These are phyloP conservation scores for Stegastes partitus DNA, from an alignment of 2,113 vertebrate species.

Conservation along the genomic window DNA sequence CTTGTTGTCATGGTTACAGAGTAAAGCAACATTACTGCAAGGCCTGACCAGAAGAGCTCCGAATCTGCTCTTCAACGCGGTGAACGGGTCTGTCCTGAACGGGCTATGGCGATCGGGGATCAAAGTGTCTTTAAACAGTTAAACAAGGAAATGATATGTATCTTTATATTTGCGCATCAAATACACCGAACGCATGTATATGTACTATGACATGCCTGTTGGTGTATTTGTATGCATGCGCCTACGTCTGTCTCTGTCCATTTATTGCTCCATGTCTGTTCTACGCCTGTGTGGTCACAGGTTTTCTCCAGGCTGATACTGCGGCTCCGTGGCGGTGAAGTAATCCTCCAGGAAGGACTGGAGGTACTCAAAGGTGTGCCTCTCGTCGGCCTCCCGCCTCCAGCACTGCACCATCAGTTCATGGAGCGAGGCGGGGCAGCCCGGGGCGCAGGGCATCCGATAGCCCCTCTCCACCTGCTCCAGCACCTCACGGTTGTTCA, in stretches of 20 bases:
- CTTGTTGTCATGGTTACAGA: slow-evolving; percentile 84
- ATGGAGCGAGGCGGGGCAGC: slow-evolving; percentile 91
- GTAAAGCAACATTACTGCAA: slow-evolving; percentile 80
- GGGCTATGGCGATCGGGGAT: slow-evolving; percentile 41
- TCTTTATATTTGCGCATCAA: slow-evolving; percentile 43
- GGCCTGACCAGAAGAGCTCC: slow-evolving; percentile 75
- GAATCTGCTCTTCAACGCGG: slow-evolving; percentile 61
- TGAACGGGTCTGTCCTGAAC: slow-evolving; percentile 63
- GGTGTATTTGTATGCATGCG: slow-evolving; percentile 20
- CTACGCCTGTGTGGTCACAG: slow-evolving; percentile 77
- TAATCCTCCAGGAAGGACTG: slow-evolving; percentile 98
- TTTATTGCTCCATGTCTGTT: slow-evolving; percentile 35
- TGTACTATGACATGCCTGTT: slow-evolving; percentile 17
- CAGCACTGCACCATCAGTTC: slow-evolving; percentile 97
- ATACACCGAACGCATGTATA: slow-evolving; percentile 35
- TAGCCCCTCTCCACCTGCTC: slow-evolving; percentile 97
- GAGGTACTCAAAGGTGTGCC: slow-evolving; percentile 98
- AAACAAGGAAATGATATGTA: slow-evolving; percentile 68
- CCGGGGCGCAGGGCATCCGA: slow-evolving; percentile 92
- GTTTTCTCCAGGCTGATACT: slow-evolving; percentile 97
- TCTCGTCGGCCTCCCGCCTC: slow-evolving; percentile 93
- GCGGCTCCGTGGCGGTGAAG: slow-evolving; percentile 97
- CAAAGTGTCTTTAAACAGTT: slow-evolving; percentile 46
- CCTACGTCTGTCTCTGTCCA: slow-evolving; percentile 20
- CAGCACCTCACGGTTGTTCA: slow-evolving; percentile 98